These are phyloP conservation scores for Eilema sororculum DNA, from an alignment of 2,888 invertebrate genomes.

Conservation along the genomic window DNA sequence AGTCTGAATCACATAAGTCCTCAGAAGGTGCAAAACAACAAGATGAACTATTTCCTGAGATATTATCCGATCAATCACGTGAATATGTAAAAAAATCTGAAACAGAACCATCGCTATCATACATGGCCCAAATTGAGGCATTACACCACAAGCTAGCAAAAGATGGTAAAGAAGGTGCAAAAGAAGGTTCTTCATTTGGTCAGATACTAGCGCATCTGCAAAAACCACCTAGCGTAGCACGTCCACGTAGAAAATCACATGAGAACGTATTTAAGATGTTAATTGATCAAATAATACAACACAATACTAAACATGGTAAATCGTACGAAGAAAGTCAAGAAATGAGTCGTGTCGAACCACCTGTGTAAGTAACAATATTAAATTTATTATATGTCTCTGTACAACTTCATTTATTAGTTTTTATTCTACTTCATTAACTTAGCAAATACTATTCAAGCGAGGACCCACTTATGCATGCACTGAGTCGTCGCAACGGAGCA, in stretches of 20 bases:
- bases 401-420: no score
- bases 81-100: not conserved
- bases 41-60: not conserved
- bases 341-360: not conserved
- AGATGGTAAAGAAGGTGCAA: not conserved
- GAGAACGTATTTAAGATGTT: not conserved
- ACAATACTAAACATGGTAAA: not conserved
- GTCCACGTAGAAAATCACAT: not conserved
- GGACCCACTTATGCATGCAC: no score
- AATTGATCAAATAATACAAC: no score
- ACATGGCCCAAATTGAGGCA: not conserved
- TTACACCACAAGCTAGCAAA: not conserved
- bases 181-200: not conserved
- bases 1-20: not conserved
- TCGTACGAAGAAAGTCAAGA: not conserved
- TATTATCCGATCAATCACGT: not conserved
- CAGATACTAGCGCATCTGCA: slow-evolving; percentile 1
- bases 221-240: not conserved
- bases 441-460: no score
- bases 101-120: not conserved
- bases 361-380: slow-evolving; percentile 1
- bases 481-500: no score
- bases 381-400: no score
- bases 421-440: no score
- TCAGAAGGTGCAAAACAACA: not conserved